Evolutionary conservation across 2,888 invertebrate genomes (phyloP), one percentile per base, ranked within the genome.

Genomic region (Drosophila fungiperda): DNA sequence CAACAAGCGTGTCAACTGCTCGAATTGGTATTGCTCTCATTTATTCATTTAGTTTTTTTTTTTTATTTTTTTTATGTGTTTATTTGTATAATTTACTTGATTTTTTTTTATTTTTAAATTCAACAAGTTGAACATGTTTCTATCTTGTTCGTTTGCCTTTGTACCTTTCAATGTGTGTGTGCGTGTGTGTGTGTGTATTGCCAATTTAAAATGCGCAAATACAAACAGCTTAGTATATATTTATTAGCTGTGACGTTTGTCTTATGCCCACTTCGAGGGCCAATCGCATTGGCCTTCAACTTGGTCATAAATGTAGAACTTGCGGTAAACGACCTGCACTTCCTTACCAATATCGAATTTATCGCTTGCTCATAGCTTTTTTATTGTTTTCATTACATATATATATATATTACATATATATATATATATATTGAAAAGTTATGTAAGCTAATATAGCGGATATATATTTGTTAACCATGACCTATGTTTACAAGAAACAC

Each of bases 161-260:
- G 62, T 52, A 45, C 49, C 7, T 54, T 15, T 45, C 45, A 48
- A 55, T 20, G 29, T 29, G 29, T 29, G 29, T 59, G 8, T 64
- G 49, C 52, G 60, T 35, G 36, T 42, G 48, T 26, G 45, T 45
- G 15, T 52, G n/a, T 53, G 33, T 35, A 11, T 50, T 8, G 67
- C 57, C 74, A 74, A 65, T 67, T 74, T 73, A 26, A 73, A 73
- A 67, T 84, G 82, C 80, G 80, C 76, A 82, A 60, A 78, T 68
- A 67, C 61, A 64, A 49, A 40, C 8, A 17, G 32, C 55, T 33
- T 45, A 11, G n/a, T 32, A 32, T 32, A 32, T 29, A 50, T 50
- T 17, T 50, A 38, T 32, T 38, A 42, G 20, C 12, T 40, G 38
- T 36, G 23, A 4, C 17, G 20, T 23, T 15, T 52, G 11, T 12